Evolutionary conservation across 2,888 invertebrate genomes (phyloP), one percentile per base, ranked within the genome.

Genomic region (Monochamus alternatus): DNA sequence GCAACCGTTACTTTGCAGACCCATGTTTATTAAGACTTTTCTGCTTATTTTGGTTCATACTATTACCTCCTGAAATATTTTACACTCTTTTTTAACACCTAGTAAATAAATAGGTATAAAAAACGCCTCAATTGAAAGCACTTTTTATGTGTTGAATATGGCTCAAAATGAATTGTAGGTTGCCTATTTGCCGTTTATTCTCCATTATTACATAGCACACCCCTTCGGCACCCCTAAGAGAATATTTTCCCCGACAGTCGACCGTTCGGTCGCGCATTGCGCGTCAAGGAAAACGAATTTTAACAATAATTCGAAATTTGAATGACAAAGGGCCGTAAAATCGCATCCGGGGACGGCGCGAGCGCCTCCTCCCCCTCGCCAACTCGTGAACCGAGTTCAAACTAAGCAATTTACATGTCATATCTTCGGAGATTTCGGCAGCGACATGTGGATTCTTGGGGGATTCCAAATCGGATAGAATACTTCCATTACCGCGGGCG

Each of bases 341-440:
- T 82, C 83, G 80, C 81, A 80, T 80, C 78, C 75, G 83, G 81
- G 78, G 82, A 78, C 78, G 80, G 62, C 32, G 10, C 32, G 55
- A 32, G 60, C 63, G 43, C 43, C 14, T 7, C 64, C 14, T 79
- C 74, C 77, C 81, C 84, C 84, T 84, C 83, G 82, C 80, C 82
- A 83, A 85, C 84, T 83, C 83, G 84, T 84, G 84, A 84, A 83
- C 84, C 83, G 85, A 80, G 81, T 84, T 85, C 82, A 85, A 86
- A 85, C 85, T 84, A 82, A 85, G 85, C 85, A 85, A 87, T 87
- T 86, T 86, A 83, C 86, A 86, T 86, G 82, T 83, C 83, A 80
- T 81, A 84, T 84, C 81, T 82, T 78, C 75, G 79, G 80, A 83
- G 81, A 81, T 77, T 79, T 82, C 69, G 75, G 69, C 77, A 75